These are phyloP conservation scores for Chrysomela aeneicollis DNA, from an alignment of 2,888 invertebrate genomes.

Conservation along the genomic window DNA sequence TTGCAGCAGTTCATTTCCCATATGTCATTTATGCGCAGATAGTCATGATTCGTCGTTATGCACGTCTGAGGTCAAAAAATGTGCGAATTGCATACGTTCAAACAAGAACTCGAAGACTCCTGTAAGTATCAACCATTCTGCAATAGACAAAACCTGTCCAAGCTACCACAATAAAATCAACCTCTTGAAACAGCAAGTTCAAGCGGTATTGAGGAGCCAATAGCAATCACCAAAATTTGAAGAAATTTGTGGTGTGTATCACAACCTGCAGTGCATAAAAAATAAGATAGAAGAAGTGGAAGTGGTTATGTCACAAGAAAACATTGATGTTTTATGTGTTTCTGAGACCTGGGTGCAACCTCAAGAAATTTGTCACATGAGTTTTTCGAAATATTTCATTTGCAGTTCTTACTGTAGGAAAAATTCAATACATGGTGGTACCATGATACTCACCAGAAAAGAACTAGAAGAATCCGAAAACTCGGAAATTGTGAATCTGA, in stretches of 20 bases:
- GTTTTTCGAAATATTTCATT: neutral
- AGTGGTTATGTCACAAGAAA: conserved; percentile 4
- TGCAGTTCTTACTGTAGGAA: neutral
- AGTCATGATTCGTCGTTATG: neutral
- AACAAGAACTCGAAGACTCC: neutral
- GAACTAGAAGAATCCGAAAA: neutral
- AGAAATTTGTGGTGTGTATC: neutral
- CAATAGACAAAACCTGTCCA: neutral
- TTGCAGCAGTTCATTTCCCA: neutral
- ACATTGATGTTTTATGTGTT: conserved; percentile 2
- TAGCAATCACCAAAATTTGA: neutral
- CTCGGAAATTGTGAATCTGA: neutral
- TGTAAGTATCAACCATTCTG: neutral
- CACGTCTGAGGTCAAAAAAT: neutral
- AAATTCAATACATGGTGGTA: neutral
- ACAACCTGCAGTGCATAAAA: neutral
- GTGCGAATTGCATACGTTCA: neutral
- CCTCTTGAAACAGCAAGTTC: neutral
- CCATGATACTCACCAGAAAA: neutral
- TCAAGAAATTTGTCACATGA: neutral
- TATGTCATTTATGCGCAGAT: neutral
- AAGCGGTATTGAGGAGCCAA: neutral
- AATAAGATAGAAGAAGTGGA: conserved; percentile 7
- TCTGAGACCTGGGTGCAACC: neutral
- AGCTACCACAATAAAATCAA: neutral